Evolutionary conservation across 2,888 invertebrate species (phyloP), one percentile per base, ranked within the genome.

Genomic region (Ariolimax columbianus): DNA sequence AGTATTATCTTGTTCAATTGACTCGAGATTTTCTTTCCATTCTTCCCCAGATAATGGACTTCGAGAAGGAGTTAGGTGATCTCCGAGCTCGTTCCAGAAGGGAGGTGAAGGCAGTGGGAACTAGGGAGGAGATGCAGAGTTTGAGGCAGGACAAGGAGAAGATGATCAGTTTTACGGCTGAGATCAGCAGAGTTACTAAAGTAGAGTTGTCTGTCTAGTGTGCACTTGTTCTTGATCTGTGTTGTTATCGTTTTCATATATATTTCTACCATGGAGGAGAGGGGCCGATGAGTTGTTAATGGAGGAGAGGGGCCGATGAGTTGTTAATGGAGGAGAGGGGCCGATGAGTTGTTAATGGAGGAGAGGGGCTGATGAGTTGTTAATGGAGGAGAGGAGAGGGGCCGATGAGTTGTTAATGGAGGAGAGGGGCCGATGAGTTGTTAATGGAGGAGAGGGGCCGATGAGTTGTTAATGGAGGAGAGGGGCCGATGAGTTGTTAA

Each of bases 11-110:
- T n/a, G n/a, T n/a, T n/a, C n/a, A n/a, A n/a, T n/a, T n/a, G n/a
- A n/a, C n/a, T n/a, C n/a, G n/a, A n/a, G 23, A 55, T 23, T 23
- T 17, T 55, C 23, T 40, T 40, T n/a, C 19, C 9, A 47, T 47
- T 2, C 23, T 43, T n/a, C 47, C 9, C 72, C 14, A 83, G 78
- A 78, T 78, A 2, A 17, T n/a, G 7, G 91, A 92, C 86, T 96
- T 97, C 90, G 96, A 96, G 90, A 94, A 94, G 88, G 97, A 97
- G 90, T 90, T 97, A 38, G 95, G 95, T 87, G 95, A 95, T 86
- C 94, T 96, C 88, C 95, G 95, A 88, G 93, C 95, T 26, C 95
- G 95, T 85, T 95, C 96, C 0, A 93, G 93, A 36, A 94, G 95
- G 38, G 92, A 96, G 3, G 95, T 95, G 86, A 86, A 86, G 14